phyloP scores from a whole-genome alignment of 2,113 vertebrate species.

The Onychorhynchus coronatus region DNA sequence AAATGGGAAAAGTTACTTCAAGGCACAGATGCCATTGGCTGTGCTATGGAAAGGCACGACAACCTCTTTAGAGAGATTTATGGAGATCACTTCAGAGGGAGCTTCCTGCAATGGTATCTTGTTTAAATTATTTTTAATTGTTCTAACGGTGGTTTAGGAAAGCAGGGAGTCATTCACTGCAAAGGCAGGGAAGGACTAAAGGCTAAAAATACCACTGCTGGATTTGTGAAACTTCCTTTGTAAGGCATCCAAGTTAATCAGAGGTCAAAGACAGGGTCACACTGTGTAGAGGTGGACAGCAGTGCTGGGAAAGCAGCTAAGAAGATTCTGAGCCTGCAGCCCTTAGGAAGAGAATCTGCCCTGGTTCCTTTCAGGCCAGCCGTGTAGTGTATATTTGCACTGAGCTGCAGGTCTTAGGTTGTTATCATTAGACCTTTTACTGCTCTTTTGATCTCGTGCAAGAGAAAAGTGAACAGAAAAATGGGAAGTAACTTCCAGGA shows the following conservation, averaged over 20 bases:
- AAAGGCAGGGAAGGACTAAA: background rate
- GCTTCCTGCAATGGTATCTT: background rate
- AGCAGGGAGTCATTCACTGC: background rate
- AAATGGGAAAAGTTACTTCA: background rate
- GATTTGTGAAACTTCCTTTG: conserved; percentile 21
- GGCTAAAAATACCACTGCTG: conserved; percentile 26
- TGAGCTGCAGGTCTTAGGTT: background rate
- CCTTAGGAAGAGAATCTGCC: background rate
- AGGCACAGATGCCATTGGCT: rapidly evolving
- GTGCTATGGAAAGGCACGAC: background rate
- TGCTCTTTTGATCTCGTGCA: background rate
- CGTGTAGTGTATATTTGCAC: background rate
- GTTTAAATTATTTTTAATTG: conserved; percentile 37
- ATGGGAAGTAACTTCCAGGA: background rate
- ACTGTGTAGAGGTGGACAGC: background rate
- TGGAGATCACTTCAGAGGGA: conserved; percentile 2
- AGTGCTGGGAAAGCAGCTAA: background rate
- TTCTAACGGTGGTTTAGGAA: background rate
- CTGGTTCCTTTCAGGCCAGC: background rate
- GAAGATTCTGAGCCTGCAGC: background rate
- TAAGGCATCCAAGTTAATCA: background rate
- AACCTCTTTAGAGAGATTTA: conserved; percentile 9
- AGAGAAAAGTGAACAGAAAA: background rate
- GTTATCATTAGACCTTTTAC: background rate
- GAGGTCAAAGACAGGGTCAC: background rate